A percentile compares a stretch with the other conserved stretches of the same genome.
phyloP scores from a whole-genome alignment of 2,797 vertebrate species.

The Anguilla marmorata region DNA sequence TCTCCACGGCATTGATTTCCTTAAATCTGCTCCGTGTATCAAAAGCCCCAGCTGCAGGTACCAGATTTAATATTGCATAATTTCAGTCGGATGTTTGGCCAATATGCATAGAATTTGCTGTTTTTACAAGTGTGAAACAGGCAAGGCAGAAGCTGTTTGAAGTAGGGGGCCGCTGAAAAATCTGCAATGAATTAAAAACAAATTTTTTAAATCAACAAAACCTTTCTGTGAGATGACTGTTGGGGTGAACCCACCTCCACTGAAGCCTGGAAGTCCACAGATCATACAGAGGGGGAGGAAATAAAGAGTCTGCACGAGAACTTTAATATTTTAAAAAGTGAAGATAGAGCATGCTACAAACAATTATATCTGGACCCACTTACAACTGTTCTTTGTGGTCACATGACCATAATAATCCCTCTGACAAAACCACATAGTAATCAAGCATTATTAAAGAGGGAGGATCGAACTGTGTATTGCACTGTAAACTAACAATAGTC shows the following conservation, averaged over 20 bases:
- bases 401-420: background rate
- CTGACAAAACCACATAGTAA: background rate
- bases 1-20: constrained; percentile 6
- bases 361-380: background rate
- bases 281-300: background rate
- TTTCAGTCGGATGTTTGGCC: constrained; percentile 13
- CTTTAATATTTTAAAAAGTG: background rate
- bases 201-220: constrained; percentile 12
- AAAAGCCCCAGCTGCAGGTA: constrained; percentile 59
- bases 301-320: background rate
- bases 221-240: background rate
- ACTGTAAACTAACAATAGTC: background rate
- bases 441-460: background rate
- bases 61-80: background rate
- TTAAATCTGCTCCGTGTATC: constrained; percentile 49
- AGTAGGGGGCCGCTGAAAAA: background rate
- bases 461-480: background rate
- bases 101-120: constrained; percentile 34
- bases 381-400: background rate
- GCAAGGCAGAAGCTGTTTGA: constrained; percentile 35
- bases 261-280: background rate
- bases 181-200: constrained; percentile 8
- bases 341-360: background rate
- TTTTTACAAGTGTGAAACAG: constrained; percentile 41
- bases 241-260: background rate